Conservation (phyloP, 2,113 vertebrate species). For the Sinocyclocheilus maitianheensis region DNA sequence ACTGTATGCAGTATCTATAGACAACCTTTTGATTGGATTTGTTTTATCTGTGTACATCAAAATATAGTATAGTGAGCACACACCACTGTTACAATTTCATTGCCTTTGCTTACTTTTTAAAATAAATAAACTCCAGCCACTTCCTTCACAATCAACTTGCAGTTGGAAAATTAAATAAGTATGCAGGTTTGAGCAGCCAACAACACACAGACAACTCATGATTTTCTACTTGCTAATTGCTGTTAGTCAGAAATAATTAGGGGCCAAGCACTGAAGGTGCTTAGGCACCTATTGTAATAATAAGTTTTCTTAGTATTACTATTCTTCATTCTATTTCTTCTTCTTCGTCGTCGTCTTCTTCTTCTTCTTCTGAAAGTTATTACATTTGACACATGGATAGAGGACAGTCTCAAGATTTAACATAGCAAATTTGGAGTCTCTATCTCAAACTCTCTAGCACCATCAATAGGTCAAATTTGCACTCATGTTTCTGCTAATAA, state of each 20-base stretch:
- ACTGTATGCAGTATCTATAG: not conserved
- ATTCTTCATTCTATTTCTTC: no score
- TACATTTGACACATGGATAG: no score
- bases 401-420: no score
- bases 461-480: no score
- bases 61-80: not conserved
- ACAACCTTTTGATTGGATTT: not conserved
- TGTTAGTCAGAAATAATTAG: not conserved
- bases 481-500: no score
- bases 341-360: no score
- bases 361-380: no score
- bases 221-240: not conserved
- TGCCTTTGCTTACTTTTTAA: not conserved
- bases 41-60: not conserved
- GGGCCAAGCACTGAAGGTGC: no score
- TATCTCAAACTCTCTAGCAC: no score
- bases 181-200: not conserved
- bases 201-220: not conserved
- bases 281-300: no score
- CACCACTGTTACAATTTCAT: not conserved
- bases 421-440: no score
- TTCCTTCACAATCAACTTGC: not conserved
- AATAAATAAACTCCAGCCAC: not conserved
- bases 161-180: not conserved
- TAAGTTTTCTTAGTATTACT: no score